A percentile compares a stretch with the other conserved stretches of the same genome.
phyloP scores from a whole-genome alignment of 2,797 vertebrate species.

The Myotis planiceps region DNA sequence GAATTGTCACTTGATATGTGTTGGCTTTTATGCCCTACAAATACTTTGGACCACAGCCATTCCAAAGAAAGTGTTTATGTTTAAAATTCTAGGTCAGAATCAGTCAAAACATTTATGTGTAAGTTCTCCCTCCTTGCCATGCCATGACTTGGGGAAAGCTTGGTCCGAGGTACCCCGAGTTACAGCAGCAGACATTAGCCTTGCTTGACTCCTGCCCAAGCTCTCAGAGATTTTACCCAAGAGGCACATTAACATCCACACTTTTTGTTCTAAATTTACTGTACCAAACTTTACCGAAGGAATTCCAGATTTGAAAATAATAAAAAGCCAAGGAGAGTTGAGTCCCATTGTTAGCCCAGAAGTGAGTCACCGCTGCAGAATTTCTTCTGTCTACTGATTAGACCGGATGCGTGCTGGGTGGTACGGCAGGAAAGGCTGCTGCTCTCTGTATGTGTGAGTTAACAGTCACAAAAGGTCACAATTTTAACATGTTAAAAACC shows the following conservation, averaged over 20 bases:
- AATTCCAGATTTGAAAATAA: conserved; percentile 77
- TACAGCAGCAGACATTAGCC: not conserved
- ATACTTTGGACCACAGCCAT: not conserved
- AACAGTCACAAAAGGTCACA: conserved; percentile 84
- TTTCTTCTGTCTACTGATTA: conserved; percentile 86
- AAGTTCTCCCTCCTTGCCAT: not conserved
- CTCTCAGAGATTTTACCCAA: conserved; percentile 6
- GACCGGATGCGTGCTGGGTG: conserved; percentile 86
- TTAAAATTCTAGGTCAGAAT: not conserved
- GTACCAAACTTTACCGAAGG: conserved; percentile 76
- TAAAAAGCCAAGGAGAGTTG: conserved; percentile 65
- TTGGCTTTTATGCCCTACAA: not conserved
- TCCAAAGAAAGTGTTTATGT: not conserved
- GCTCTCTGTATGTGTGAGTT: conserved; percentile 82
- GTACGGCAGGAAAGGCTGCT: conserved; percentile 85
- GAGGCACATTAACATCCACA: conserved; percentile 60
- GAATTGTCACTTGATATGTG: not conserved
- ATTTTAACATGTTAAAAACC: conserved; percentile 82
- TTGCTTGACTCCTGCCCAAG: conserved; percentile 34
- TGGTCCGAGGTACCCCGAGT: not conserved
- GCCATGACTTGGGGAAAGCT: not conserved
- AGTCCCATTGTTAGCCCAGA: conserved; percentile 79
- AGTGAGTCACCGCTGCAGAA: conserved; percentile 86
- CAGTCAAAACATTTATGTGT: not conserved
- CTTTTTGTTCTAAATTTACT: conserved; percentile 82